Evolutionary conservation across 2,888 invertebrate species (phyloP).

Genomic region (Pycnomerus fuliginosus): DNA sequence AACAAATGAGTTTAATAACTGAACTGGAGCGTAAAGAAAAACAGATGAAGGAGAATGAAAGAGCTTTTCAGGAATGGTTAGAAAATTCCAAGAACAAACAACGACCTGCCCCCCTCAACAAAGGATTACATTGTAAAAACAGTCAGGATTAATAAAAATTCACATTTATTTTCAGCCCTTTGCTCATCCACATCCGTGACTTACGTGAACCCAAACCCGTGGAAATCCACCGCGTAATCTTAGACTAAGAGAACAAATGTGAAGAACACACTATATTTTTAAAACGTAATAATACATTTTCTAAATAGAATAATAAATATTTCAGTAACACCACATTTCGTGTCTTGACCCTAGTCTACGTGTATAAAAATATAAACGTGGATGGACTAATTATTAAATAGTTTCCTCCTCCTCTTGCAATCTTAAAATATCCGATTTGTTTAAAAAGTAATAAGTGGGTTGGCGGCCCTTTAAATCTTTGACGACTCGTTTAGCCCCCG

Average conservation of each 20-base stretch:
- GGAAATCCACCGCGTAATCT: conserved; percentile 52
- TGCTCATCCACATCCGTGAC: conserved; percentile 64
- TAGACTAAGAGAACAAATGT: conserved; percentile 1
- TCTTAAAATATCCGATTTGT: conserved; percentile 82
- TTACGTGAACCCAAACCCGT: conserved; percentile 66
- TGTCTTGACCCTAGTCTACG: conserved; percentile 5
- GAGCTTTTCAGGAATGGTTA: conserved; percentile 64
- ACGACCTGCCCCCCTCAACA: conserved; percentile 62
- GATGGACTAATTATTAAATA: conserved; percentile 47
- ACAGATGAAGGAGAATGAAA: conserved; percentile 57
- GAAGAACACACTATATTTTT: conserved; percentile 2
- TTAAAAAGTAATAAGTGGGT: conserved; percentile 90
- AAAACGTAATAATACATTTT: too few relatives aligned
- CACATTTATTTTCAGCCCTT: conserved; percentile 56
- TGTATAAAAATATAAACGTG: conserved; percentile 24
- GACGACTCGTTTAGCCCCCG: conserved; percentile 78
- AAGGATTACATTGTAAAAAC: conserved; percentile 61
- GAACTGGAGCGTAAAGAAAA: conserved; percentile 57
- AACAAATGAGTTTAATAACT: conserved; percentile 51
- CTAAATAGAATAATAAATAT: too few relatives aligned
- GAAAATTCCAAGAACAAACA: conserved; percentile 63
- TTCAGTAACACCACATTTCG: too few relatives aligned
- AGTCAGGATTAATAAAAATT: conserved; percentile 6
- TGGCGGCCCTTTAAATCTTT: conserved; percentile 88
- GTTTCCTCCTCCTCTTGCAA: conserved; percentile 82